Conservation (phyloP, 2,113 vertebrate genomes). For the Ictidomys tridecemlineatus region DNA sequence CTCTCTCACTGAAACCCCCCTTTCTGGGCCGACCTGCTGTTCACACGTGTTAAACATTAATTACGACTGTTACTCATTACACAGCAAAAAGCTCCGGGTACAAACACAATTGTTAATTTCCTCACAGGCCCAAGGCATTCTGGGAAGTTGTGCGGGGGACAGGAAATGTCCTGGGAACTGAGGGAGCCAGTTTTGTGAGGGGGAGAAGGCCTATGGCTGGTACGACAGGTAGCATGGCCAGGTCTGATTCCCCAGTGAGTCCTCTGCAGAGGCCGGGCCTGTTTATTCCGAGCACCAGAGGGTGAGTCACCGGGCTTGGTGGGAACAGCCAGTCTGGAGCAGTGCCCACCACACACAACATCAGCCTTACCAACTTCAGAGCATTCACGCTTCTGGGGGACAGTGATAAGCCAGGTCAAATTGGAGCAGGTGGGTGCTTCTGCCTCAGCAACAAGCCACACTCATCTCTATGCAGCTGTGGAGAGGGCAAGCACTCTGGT, state of each 20-base stretch:
- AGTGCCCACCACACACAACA: neutral
- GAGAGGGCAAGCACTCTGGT: neutral
- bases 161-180: neutral
- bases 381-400: accelerated
- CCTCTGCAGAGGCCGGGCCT: neutral
- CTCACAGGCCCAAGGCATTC: slow-evolving; percentile 67
- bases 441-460: neutral
- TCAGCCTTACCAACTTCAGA: neutral
- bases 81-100: slow-evolving; percentile 64
- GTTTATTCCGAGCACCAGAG: neutral
- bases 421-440: neutral
- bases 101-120: slow-evolving; percentile 75
- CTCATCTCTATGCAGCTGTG: neutral
- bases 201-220: neutral
- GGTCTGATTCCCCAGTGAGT: neutral
- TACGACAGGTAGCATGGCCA: neutral
- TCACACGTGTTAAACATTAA: slow-evolving; percentile 84
- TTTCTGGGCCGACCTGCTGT: slow-evolving; percentile 71
- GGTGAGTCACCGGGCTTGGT: neutral
- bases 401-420: neutral
- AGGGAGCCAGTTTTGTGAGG: neutral
- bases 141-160: slow-evolving; percentile 62
- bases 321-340: neutral
- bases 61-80: slow-evolving; percentile 81
- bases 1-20: slow-evolving; percentile 21